phyloP scores from a whole-genome alignment of 64 coral and sea anemone species.

The Porites lutea region DNA sequence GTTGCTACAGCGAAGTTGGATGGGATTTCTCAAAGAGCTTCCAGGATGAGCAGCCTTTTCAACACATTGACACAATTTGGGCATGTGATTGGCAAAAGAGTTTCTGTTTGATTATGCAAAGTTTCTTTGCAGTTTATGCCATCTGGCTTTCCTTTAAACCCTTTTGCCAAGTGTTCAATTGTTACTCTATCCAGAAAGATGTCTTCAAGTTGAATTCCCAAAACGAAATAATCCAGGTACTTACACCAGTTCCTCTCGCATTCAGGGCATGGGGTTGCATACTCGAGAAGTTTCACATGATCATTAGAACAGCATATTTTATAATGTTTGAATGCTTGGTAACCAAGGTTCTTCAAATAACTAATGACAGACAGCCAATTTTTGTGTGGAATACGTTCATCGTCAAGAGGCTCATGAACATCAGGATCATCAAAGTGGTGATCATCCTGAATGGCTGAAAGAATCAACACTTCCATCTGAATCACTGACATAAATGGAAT shows the following conservation, averaged over 20 bases:
- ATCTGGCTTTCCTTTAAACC: slow-evolving; percentile 37
- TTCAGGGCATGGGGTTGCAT: slow-evolving; percentile 34
- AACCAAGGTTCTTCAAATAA: slow-evolving; percentile 61
- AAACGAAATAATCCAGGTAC: slow-evolving; percentile 73
- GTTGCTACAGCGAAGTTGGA: slow-evolving; percentile 42
- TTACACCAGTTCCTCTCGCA: slow-evolving; percentile 50
- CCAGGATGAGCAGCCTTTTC: neutral
- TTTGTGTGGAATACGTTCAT: slow-evolving; percentile 63
- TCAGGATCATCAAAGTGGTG: too few species aligned
- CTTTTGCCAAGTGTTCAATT: slow-evolving; percentile 62
- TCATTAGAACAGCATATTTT: slow-evolving; percentile 69
- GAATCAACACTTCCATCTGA: too few species aligned
- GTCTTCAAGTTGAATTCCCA: slow-evolving; percentile 64
- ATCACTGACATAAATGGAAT: too few species aligned
- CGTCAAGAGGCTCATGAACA: slow-evolving; percentile 52
- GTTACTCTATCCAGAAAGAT: slow-evolving; percentile 55
- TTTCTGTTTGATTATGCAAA: slow-evolving; percentile 67
- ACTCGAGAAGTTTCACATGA: slow-evolving; percentile 68
- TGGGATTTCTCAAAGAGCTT: neutral
- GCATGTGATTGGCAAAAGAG: slow-evolving; percentile 62
- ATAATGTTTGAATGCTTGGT: slow-evolving; percentile 58
- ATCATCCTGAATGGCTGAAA: too few species aligned
- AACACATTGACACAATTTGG: slow-evolving; percentile 66
- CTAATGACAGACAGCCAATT: slow-evolving; percentile 57
- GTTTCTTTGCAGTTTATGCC: slow-evolving; percentile 51